A percentile compares a stretch with the other conserved stretches of the same genome.
phyloP scores from a whole-genome alignment of 2,113 vertebrate genomes.

The Eira barbara region DNA sequence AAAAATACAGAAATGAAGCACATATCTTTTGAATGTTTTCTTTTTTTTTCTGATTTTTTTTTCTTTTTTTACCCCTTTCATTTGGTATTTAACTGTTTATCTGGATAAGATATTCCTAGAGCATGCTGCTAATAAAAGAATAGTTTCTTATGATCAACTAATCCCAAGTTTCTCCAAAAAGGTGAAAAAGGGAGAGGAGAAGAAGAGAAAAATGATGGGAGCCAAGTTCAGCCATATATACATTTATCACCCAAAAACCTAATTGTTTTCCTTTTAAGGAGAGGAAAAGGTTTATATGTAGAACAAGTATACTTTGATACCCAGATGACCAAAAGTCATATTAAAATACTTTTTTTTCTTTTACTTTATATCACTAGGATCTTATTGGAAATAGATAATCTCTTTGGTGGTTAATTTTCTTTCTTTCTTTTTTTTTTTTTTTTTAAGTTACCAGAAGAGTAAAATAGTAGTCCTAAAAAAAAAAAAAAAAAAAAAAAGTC shows the following conservation, averaged over 20 bases:
- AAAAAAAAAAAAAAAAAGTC: background rate
- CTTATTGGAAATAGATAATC: background rate
- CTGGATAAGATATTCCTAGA: background rate
- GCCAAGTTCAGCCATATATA: background rate
- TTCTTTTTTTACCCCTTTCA: background rate
- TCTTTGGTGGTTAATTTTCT: background rate
- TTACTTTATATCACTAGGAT: background rate
- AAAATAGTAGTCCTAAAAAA: background rate
- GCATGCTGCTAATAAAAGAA: background rate
- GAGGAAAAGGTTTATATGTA: background rate
- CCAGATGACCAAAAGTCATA: background rate
- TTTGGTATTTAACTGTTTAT: background rate
- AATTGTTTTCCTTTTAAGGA: background rate
- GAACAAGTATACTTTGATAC: background rate
- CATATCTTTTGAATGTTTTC: background rate
- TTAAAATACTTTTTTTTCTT: background rate
- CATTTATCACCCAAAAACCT: background rate
- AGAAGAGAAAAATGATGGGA: background rate
- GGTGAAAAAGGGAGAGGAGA: background rate
- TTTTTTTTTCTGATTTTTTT: background rate
- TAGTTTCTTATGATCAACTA: background rate
- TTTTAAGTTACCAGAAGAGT: background rate
- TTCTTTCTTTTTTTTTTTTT: background rate
- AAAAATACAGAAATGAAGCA: background rate
- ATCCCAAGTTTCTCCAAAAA: background rate